Evolutionary conservation across 2,888 invertebrate species (phyloP).

Genomic region (Deilephila elpenor): DNA sequence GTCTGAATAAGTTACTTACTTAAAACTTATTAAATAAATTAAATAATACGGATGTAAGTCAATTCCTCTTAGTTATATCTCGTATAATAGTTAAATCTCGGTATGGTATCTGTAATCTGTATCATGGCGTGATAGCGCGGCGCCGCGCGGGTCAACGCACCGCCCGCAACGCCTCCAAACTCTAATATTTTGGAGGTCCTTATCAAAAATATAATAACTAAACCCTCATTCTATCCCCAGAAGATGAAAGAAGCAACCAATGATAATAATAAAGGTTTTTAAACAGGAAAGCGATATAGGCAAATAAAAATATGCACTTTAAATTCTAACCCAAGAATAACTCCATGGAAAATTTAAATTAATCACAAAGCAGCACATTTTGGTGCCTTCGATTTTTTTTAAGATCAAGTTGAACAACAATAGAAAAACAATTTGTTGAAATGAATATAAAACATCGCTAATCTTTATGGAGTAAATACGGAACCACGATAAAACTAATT

Average conservation of each 20-base stretch:
- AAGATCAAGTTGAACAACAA: too few species aligned
- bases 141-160: conserved; percentile 33
- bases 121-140: conserved; percentile 29
- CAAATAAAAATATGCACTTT: too few species aligned
- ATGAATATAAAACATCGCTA: background rate
- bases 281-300: too few species aligned
- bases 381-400: too few species aligned
- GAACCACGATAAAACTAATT: background rate
- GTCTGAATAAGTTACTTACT: too few species aligned
- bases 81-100: conserved; percentile 17
- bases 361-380: too few species aligned
- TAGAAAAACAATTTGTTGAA: too few species aligned
- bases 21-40: too few species aligned
- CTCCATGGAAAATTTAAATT: too few species aligned
- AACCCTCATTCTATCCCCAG: background rate
- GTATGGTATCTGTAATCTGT: conserved; percentile 31
- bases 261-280: background rate
- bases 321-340: too few species aligned
- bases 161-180: conserved; percentile 26
- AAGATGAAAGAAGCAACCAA: background rate
- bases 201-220: background rate
- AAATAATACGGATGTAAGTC: background rate
- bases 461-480: background rate
- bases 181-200: conserved; percentile 14
- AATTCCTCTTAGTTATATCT: background rate